A percentile compares a stretch with the other conserved stretches of the same genome.
Conservation (phyloP, 2,888 invertebrate species). For the Sabatieria punctata region DNA sequence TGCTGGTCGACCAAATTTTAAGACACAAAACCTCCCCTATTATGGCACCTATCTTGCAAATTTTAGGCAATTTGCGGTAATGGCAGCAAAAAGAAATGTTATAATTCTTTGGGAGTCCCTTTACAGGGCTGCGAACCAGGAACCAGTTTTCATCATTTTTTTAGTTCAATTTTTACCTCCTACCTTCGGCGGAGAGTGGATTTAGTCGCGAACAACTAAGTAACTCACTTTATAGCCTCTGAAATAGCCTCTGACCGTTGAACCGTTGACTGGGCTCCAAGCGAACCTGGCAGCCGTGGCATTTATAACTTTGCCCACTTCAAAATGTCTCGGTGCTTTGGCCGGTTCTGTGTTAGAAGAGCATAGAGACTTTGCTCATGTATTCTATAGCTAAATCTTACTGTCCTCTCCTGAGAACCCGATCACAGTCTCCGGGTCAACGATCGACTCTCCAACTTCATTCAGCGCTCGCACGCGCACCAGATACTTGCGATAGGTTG, state of each 20-base stretch:
- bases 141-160: conserved; percentile 53
- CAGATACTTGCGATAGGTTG: conserved; percentile 70
- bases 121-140: conserved; percentile 48
- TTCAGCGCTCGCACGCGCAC: conserved; percentile 51
- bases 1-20: no score
- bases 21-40: no score
- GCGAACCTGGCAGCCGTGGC: conserved; percentile 64
- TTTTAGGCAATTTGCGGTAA: no score
- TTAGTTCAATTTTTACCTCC: conserved; percentile 57
- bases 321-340: conserved; percentile 64
- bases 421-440: conserved; percentile 61
- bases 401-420: conserved; percentile 88
- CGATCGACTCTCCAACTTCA: conserved; percentile 20
- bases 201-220: neutral
- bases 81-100: no score
- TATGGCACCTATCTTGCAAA: no score
- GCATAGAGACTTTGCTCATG: neutral
- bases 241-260: conserved; percentile 61
- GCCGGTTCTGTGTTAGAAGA: conserved; percentile 44
- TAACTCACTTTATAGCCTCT: conserved; percentile 65
- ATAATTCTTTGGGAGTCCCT: no score
- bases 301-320: conserved; percentile 54
- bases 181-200: conserved; percentile 54
- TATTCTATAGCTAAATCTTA: conserved; percentile 12
- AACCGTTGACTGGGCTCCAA: conserved; percentile 67